phyloP scores from a whole-genome alignment of 2,797 vertebrate genomes.

The Lithobates sylvaticus region DNA sequence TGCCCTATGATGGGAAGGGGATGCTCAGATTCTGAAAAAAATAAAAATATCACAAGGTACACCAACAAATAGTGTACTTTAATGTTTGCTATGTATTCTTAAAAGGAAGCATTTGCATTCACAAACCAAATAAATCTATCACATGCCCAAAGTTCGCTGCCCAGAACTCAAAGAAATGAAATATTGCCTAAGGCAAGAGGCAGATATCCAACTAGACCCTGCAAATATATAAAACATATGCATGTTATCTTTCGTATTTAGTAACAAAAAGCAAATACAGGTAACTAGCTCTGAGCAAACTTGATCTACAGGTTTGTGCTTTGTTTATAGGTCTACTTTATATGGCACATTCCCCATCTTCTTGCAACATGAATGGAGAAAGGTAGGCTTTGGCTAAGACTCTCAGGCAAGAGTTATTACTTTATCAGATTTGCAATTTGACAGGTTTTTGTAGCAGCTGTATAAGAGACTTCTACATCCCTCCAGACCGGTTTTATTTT shows the following conservation, averaged over 20 bases:
- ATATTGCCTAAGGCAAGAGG: no score
- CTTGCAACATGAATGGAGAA: not conserved
- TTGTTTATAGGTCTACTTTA: not conserved
- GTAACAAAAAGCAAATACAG: not conserved
- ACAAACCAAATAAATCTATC: no score
- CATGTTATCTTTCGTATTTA: not conserved
- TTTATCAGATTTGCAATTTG: constrained; percentile 46
- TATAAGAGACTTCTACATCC: constrained; percentile 14
- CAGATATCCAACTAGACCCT: no score
- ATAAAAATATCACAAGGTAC: no score
- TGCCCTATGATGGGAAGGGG: no score
- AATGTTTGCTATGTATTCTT: no score
- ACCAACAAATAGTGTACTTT: no score
- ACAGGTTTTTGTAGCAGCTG: constrained; percentile 47
- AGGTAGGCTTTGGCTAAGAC: not conserved
- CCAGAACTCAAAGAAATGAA: no score
- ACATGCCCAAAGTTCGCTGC: no score
- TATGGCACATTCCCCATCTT: not conserved
- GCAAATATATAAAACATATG: no score
- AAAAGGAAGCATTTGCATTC: no score
- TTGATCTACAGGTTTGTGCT: not conserved
- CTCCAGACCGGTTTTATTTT: constrained; percentile 27
- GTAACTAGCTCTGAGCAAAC: not conserved
- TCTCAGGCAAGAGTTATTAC: constrained; percentile 4
- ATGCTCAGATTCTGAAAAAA: no score